Percentiles rank a stretch among this genome's conserved stretches.
phyloP scores from a whole-genome alignment of 2,113 vertebrate genomes.

The Phocoena sinus region DNA sequence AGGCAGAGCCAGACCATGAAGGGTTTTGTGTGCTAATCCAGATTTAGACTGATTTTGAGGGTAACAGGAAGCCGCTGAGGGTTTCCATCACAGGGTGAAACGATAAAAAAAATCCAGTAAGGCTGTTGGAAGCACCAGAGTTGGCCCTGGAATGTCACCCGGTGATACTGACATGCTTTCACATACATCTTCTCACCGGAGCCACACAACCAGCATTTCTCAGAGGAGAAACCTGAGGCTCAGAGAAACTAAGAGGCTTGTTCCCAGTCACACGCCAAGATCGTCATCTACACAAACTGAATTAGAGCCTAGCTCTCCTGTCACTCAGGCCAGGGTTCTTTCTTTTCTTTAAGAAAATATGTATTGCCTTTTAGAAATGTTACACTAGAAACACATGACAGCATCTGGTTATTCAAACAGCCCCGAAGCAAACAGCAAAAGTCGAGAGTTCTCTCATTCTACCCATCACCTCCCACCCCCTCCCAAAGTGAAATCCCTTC shows the following conservation, averaged over 20 bases:
- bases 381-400: not conserved
- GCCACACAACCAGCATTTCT: not conserved
- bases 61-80: not conserved
- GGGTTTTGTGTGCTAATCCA: not conserved
- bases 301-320: not conserved
- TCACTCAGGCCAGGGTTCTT: not conserved
- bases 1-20: not conserved
- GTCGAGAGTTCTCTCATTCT: not conserved
- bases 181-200: fast-evolving
- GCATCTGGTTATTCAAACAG: not conserved
- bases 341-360: not conserved
- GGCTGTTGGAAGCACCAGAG: not conserved
- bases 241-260: not conserved
- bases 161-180: not conserved
- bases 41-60: not conserved
- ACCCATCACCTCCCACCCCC: not conserved
- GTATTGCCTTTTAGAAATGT: not conserved
- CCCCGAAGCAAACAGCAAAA: not conserved
- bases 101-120: not conserved
- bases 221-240: not conserved
- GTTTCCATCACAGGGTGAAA: not conserved
- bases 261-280: fast-evolving
- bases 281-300: not conserved
- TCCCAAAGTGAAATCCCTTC: not conserved
- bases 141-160: too few relatives aligned